These are phyloP conservation scores for Pseudorectes ferrugineus DNA, from an alignment of 2,113 vertebrate species.

Conservation along the genomic window DNA sequence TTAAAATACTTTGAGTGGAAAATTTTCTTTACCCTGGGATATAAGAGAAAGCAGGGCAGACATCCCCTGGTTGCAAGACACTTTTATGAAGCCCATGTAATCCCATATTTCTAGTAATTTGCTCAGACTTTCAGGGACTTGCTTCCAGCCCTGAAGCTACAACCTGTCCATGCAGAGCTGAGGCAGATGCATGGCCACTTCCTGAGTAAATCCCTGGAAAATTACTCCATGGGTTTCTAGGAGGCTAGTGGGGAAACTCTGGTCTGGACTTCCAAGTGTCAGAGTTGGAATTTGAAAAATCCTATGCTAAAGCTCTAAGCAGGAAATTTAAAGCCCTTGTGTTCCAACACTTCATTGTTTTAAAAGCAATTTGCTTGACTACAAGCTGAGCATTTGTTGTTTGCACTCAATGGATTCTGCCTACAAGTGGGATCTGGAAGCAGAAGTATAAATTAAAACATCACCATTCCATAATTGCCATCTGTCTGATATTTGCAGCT, in stretches of 20 bases:
- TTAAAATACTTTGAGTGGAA: constrained; percentile 14
- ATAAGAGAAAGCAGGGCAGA: not conserved
- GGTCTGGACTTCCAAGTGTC: not conserved
- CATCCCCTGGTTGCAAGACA: not conserved
- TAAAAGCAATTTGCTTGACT: not conserved
- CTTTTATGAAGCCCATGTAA: not conserved
- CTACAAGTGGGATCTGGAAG: not conserved
- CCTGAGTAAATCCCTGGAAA: not conserved
- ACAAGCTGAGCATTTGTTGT: not conserved
- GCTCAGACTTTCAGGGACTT: not conserved
- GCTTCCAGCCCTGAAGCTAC: not conserved
- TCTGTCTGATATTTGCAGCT: not conserved
- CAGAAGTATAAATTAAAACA: not conserved
- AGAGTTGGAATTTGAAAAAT: not conserved
- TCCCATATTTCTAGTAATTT: not conserved
- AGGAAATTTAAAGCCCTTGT: not conserved
- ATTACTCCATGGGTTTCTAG: not conserved
- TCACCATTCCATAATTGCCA: not conserved
- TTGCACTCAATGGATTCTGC: not conserved
- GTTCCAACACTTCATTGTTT: not conserved
- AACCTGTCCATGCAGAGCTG: not conserved
- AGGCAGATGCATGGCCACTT: not conserved
- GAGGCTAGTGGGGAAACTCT: not conserved
- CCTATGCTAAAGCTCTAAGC: not conserved
- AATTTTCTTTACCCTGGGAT: not conserved